Conservation (phyloP, 2,797 vertebrate species). For the Schizothorax lantsangensis region DNA sequence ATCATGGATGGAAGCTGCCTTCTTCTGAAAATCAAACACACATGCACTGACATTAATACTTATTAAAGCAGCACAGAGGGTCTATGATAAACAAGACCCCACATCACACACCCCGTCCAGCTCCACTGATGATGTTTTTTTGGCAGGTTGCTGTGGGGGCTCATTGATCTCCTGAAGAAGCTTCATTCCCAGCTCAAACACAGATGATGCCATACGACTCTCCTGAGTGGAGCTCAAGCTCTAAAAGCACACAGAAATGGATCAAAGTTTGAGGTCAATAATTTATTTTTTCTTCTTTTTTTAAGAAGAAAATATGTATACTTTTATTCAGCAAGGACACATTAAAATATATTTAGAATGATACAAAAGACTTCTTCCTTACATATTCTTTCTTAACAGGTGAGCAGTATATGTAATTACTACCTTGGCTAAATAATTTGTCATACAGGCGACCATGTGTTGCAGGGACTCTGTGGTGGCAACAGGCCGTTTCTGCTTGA, state of each 20-base stretch:
- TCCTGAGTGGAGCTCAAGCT: conserved; percentile 80
- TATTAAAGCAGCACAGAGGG: neutral
- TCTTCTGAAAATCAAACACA: conserved; percentile 58
- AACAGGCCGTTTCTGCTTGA: conserved; percentile 76
- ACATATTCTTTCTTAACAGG: neutral
- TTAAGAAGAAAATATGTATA: neutral
- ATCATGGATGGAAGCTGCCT: conserved; percentile 38
- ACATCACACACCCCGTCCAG: conserved; percentile 66
- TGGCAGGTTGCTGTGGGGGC: conserved; percentile 59
- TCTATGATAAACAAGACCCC: neutral
- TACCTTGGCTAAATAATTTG: conserved; percentile 91
- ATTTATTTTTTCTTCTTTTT: neutral
- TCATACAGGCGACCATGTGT: conserved; percentile 91
- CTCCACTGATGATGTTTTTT: conserved; percentile 13
- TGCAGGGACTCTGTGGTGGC: conserved; percentile 80
- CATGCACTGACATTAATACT: conserved; percentile 1
- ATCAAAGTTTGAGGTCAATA: neutral
- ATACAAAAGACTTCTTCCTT: neutral
- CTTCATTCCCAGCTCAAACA: conserved; percentile 86
- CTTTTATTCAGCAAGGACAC: neutral
- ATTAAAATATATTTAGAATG: neutral
- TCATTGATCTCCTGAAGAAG: conserved; percentile 78
- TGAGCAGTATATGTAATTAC: neutral
- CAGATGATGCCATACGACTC: conserved; percentile 77
- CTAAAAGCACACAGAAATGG: conserved; percentile 69